Evolutionary conservation across 2,113 vertebrate species (phyloP).

Genomic region (Lates calcarifer): DNA sequence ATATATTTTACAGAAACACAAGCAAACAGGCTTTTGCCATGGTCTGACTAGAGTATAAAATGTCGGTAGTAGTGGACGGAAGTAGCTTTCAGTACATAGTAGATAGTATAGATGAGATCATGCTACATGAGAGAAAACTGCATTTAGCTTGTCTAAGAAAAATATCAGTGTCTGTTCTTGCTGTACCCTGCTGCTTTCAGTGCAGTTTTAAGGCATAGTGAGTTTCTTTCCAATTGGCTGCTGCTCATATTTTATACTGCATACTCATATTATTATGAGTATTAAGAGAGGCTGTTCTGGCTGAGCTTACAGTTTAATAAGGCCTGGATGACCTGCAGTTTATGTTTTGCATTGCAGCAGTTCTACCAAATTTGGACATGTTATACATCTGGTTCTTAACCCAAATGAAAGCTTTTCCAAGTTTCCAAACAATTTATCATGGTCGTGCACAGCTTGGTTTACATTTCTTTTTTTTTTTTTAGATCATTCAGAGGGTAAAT

Average conservation of each 20-base stretch:
- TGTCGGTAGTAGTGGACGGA: neutral
- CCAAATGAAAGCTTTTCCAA: neutral
- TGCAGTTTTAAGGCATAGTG: neutral
- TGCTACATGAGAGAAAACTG: neutral
- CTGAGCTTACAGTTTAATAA: neutral
- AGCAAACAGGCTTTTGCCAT: neutral
- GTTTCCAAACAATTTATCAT: neutral
- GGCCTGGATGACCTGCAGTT: neutral
- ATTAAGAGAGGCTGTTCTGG: neutral
- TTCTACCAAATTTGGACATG: neutral
- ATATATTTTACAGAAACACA: neutral
- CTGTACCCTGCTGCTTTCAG: neutral
- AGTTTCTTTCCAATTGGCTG: constrained; percentile 4
- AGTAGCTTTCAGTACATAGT: neutral
- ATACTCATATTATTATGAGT: neutral
- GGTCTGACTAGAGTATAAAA: neutral
- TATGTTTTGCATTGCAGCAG: constrained; percentile 17
- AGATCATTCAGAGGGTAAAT: neutral
- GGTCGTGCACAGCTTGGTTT: neutral
- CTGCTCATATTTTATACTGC: neutral
- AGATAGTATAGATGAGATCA: neutral
- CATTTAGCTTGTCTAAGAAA: no score
- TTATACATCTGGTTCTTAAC: neutral
- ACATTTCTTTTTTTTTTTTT: neutral
- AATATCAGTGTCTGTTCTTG: neutral